phyloP scores from a whole-genome alignment of 1,140 invertebrate genomes.

The Campoletis sonorensis region DNA sequence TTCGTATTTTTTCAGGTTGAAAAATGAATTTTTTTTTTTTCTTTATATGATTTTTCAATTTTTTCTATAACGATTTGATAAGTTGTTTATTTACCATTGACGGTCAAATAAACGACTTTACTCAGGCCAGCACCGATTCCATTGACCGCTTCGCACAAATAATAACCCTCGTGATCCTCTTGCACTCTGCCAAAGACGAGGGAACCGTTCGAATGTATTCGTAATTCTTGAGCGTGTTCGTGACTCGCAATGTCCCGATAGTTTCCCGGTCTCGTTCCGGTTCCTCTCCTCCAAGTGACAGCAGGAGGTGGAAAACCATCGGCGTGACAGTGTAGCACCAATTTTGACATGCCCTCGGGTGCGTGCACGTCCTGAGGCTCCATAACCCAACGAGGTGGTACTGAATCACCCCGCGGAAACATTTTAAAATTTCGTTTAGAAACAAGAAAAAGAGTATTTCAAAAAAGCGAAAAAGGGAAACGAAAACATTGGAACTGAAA shows the following conservation, averaged over 20 bases:
- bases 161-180: slow-evolving; percentile 92
- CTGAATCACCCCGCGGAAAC: slow-evolving; percentile 73
- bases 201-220: slow-evolving; percentile 88
- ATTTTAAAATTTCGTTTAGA: slow-evolving; percentile 33
- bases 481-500: too few species aligned
- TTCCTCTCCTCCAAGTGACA: slow-evolving; percentile 92
- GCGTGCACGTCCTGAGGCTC: slow-evolving; percentile 92
- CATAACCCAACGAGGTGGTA: slow-evolving; percentile 93
- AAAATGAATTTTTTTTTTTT: too few species aligned
- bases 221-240: slow-evolving; percentile 76
- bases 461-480: neutral
- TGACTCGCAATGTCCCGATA: slow-evolving; percentile 86
- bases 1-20: too few species aligned
- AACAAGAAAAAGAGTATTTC: slow-evolving; percentile 41
- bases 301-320: slow-evolving; percentile 92
- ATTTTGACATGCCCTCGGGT: slow-evolving; percentile 86
- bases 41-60: too few species aligned
- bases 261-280: slow-evolving; percentile 87
- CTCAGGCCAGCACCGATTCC: slow-evolving; percentile 91
- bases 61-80: neutral
- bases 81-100: slow-evolving; percentile 84
- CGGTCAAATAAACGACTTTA: slow-evolving; percentile 91
- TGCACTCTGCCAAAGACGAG: slow-evolving; percentile 87
- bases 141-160: slow-evolving; percentile 94
- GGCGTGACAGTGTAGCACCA: slow-evolving; percentile 92